Percentiles rank a stretch among this genome's conserved stretches.
phyloP scores from a whole-genome alignment of 2,113 vertebrate species.

The Irena cyanogastra region DNA sequence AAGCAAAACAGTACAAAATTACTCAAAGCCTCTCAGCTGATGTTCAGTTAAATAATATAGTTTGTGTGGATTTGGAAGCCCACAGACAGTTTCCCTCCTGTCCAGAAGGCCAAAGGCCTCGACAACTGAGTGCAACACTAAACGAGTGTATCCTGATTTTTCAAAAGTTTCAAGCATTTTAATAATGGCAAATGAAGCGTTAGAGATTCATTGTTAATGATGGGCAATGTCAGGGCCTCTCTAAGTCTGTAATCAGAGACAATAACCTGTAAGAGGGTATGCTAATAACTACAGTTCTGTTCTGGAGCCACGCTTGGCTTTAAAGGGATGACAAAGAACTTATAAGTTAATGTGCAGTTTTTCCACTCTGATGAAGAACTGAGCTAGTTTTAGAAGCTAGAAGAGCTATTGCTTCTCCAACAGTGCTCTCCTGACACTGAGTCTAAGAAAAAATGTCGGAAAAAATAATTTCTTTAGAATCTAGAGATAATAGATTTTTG shows the following conservation, averaged over 20 bases:
- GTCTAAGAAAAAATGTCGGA: neutral
- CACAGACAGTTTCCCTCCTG: neutral
- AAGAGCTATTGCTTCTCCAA: neutral
- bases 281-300: neutral
- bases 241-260: neutral
- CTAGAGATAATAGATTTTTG: neutral
- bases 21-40: neutral
- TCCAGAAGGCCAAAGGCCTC: neutral
- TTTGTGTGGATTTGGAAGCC: slow-evolving; percentile 29
- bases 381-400: neutral
- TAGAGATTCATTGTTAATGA: neutral
- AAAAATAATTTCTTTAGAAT: neutral
- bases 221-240: neutral
- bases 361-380: neutral
- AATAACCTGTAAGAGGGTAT: neutral
- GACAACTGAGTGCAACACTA: neutral
- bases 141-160: neutral
- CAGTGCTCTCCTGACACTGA: neutral
- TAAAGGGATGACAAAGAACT: neutral
- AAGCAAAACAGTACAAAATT: slow-evolving; percentile 28
- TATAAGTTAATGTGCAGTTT: neutral
- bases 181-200: neutral
- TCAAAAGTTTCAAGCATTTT: neutral
- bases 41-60: slow-evolving; percentile 66
- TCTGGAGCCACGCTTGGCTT: neutral